Evolutionary conservation across 2,888 invertebrate genomes (phyloP), one percentile per base, ranked within the genome.

Genomic region (Pristionchus mayeri): DNA sequence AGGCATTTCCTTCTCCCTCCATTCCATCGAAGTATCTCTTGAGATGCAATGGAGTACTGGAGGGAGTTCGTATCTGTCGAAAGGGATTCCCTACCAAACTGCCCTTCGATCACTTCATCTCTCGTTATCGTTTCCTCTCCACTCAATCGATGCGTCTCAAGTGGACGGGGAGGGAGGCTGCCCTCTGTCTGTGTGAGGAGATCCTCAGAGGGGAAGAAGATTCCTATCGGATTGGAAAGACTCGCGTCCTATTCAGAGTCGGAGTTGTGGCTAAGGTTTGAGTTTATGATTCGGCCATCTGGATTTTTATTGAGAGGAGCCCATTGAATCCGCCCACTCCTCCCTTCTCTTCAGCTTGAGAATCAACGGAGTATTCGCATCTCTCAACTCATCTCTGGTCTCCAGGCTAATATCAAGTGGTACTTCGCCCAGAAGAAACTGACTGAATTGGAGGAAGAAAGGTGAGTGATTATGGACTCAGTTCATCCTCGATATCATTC

Each of bases 1-100:
- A 87, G 87, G 91, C 90, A 54, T 27, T 52, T 13, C 13, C n/a
- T 1, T 24, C 60, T 63, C 63, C 2, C 30, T 60, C 27, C 7
- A 24, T 4, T 27, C 34, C 18, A 27, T 57, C n/a, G 48, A 13
- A 24, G 11, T 50, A 27, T 44, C 44, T 44, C n/a, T 44, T 81
- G 94, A 98, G 98, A 93, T 99, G 99, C 96, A 99, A 99, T 96
- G 99, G 99, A 96, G 99, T 99, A 95, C 96, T 99, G 95, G 99
- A 99, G 96, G 99, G 98, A 95, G 99, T 99, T 95, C 97, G 99
- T 97, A 99, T 99, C 95, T 99, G 98, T 95, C 96, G 98, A 95
- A 94, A 94, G 88, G 98, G 99, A 94, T 99, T 98, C 96, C 99
- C 99, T 95, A 98, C 98, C 96, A 96, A 98, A 95, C 97, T 99